Evolutionary conservation across 2,113 vertebrate genomes (phyloP), one percentile per base, ranked within the genome.

Genomic region (Cichladusa arquata): DNA sequence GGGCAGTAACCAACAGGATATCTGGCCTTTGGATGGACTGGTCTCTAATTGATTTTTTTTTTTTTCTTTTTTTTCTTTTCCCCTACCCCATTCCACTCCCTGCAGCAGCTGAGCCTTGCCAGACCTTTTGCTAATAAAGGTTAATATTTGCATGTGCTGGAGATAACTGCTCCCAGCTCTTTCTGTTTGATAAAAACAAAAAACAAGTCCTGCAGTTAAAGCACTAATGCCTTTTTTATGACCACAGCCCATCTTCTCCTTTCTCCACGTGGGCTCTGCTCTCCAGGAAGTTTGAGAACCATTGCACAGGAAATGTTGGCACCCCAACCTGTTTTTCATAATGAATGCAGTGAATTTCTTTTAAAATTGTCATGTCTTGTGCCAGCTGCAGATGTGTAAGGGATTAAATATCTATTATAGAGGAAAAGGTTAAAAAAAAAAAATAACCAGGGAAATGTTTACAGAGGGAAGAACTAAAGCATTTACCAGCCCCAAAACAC

Each of bases 151-250:
- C 47, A 23, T 65, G 15, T 65, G 66, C 24, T 24, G 20, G 1
- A 62, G 61, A 13, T 23, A 50, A 60, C 12, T 11, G 56, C 70
- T 66, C 81, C 64, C 94, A 77, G 73, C 88, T 80, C 11, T 86
- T 94, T 90, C 80, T 94, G 60, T 19, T 33, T 47, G 66, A 78
- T 81, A 64, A 87, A 91, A 92, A 81, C 56, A 94, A 93, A 91
- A 58, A 71, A 5, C 81, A 83, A 92, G 84, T 81, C 62, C 17
- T 84, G 85, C 92, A 92, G 79, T 88, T 78, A 89, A 89, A 92
- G 88, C 90, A 90, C 12, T 38, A 10, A 79, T 54, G 48, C 31
- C 56, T 92, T 73, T 92, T 92, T 90, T 50, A 77, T 56, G 58
- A 66, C 57, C n/a, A 61, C 54, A 36, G 34, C 38, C 56, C 42